phyloP scores from a whole-genome alignment of 2,797 vertebrate species.

The Amniataba percoides region DNA sequence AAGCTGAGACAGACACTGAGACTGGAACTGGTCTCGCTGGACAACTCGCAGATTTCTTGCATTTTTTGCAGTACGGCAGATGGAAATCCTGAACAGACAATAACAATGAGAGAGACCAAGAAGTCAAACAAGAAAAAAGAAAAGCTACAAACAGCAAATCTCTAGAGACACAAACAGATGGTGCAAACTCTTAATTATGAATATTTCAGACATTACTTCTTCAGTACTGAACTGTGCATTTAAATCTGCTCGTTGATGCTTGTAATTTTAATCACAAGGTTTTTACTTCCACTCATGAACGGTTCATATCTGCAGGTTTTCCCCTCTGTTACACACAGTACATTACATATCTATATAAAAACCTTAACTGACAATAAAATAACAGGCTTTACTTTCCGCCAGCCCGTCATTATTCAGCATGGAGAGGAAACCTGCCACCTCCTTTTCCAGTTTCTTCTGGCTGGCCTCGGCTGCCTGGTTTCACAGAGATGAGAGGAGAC shows the following conservation, averaged over 20 bases:
- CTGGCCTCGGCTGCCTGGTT: slow-evolving; percentile 89
- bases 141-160: slow-evolving; percentile 16
- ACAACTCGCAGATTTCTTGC: slow-evolving; percentile 89
- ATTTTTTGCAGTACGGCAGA: slow-evolving; percentile 87
- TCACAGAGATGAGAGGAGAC: slow-evolving; percentile 20
- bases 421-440: slow-evolving; percentile 88
- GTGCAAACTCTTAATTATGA: slow-evolving; percentile 18
- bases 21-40: slow-evolving; percentile 88
- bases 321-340: neutral
- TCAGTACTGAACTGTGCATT: neutral
- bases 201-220: slow-evolving; percentile 22
- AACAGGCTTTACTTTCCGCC: slow-evolving; percentile 87
- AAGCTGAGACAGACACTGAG: slow-evolving; percentile 89
- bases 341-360: neutral
- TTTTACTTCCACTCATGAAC: slow-evolving; percentile 21
- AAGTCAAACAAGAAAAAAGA: slow-evolving; percentile 21
- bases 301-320: neutral
- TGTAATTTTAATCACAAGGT: slow-evolving; percentile 12
- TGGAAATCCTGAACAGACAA: slow-evolving; percentile 84
- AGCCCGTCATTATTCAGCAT: slow-evolving; percentile 86
- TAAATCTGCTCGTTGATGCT: slow-evolving; percentile 25
- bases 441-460: slow-evolving; percentile 89
- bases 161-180: slow-evolving; percentile 24
- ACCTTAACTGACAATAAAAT: slow-evolving; percentile 24
- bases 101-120: neutral